A percentile compares a stretch with the other conserved stretches of the same genome.
Conservation (phyloP, 2,888 invertebrate species). For the Conistra vaccinii region DNA sequence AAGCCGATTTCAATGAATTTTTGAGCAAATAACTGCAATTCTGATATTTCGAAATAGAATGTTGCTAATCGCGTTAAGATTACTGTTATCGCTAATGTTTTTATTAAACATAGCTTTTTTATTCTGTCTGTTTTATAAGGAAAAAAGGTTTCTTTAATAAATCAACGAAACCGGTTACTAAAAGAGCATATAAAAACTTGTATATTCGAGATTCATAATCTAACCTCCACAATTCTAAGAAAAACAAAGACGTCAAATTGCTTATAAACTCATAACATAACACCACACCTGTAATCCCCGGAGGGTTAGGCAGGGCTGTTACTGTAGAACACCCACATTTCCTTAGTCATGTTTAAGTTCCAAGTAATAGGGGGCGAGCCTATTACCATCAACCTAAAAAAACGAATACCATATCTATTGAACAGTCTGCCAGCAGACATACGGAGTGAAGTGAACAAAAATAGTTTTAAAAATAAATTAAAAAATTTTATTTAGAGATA, state of each 20-base stretch:
- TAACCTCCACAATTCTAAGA: not conserved
- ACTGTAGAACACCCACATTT: not conserved
- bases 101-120: not conserved
- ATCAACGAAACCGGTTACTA: not conserved
- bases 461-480: no score
- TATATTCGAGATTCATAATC: not conserved
- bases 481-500: no score
- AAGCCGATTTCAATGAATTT: conserved; percentile 47
- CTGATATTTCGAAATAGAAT: conserved; percentile 32
- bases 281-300: not conserved
- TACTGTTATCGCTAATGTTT: conserved; percentile 11
- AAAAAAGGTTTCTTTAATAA: conserved; percentile 4
- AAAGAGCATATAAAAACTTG: not conserved
- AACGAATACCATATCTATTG: no score
- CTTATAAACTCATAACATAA: not conserved
- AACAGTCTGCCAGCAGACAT: no score
- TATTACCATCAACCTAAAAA: no score
- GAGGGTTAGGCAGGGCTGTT: not conserved
- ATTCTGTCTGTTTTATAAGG: conserved; percentile 1
- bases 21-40: conserved; percentile 46
- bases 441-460: no score
- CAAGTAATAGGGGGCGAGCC: no score
- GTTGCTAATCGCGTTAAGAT: conserved; percentile 22
- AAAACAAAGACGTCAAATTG: not conserved
- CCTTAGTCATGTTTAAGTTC: no score